A percentile compares a stretch with the other conserved stretches of the same genome.
Evolutionary conservation across 2,888 invertebrate genomes (phyloP).

Genomic region (Eugnorisma glareosa): DNA sequence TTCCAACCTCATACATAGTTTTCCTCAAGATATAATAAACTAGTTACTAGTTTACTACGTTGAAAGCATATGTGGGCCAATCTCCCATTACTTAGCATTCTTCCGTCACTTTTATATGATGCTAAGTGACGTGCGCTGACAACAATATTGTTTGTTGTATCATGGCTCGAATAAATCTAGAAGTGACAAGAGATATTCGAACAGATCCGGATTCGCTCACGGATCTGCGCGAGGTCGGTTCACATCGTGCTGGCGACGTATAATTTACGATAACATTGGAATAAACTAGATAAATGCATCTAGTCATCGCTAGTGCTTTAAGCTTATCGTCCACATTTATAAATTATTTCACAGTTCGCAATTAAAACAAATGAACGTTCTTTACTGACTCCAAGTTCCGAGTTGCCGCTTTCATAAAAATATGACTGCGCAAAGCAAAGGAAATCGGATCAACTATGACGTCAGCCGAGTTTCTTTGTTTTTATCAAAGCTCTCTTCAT

Average conservation of each 20-base stretch:
- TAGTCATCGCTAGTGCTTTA: conserved; percentile 43
- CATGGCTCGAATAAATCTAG: conserved; percentile 60
- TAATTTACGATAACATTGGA: conserved; percentile 68
- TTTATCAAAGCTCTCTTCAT: conserved; percentile 39
- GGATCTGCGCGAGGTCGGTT: conserved; percentile 78
- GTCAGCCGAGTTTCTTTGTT: conserved; percentile 40
- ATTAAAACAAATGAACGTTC: conserved; percentile 53
- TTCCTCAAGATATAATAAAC: conserved; percentile 8
- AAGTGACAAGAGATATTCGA: conserved; percentile 67
- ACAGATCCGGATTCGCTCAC: conserved; percentile 74
- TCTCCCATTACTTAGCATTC: conserved; percentile 21
- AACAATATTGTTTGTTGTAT: conserved; percentile 53
- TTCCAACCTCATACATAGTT: conserved; percentile 16
- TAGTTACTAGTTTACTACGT: conserved; percentile 4
- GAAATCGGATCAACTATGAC: conserved; percentile 43
- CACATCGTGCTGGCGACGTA: conserved; percentile 65
- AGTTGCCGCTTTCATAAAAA: conserved; percentile 45
- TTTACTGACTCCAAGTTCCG: conserved; percentile 22
- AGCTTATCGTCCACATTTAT: conserved; percentile 52
- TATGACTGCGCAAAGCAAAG: conserved; percentile 31
- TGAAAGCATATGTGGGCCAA: conserved; percentile 31
- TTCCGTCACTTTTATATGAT: conserved; percentile 37
- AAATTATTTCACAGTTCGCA: conserved; percentile 49
- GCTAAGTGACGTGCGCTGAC: conserved; percentile 46
- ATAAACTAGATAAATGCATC: conserved; percentile 64